Conservation (phyloP, 2,113 vertebrate species). For the Chiloscyllium plagiosum region DNA sequence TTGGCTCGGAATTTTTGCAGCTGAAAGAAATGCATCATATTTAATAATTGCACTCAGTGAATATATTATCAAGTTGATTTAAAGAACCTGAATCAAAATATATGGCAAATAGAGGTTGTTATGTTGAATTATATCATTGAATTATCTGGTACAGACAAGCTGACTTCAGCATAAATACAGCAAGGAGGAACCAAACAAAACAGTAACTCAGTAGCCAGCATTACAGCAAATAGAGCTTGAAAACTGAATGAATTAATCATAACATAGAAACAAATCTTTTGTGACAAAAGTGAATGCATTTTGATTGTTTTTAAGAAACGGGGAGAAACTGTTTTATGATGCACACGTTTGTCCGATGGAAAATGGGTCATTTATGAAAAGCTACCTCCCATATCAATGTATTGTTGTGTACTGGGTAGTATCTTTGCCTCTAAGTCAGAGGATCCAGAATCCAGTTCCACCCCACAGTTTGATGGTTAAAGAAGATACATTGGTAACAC, state of each 20-base stretch:
- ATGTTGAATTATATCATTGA: neutral
- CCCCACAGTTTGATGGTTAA: neutral
- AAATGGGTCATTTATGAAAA: neutral
- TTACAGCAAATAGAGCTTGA: neutral
- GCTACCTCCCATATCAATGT: neutral
- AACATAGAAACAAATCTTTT: neutral
- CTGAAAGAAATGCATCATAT: slow-evolving; percentile 7
- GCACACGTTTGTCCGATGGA: neutral
- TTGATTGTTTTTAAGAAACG: neutral
- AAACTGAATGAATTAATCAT: neutral
- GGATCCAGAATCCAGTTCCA: no score
- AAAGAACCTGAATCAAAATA: slow-evolving; percentile 22
- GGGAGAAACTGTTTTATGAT: neutral
- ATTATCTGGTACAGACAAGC: neutral
- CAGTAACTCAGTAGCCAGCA: neutral
- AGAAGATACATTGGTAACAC: neutral
- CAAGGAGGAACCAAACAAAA: neutral
- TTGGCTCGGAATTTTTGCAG: neutral
- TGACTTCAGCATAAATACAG: neutral
- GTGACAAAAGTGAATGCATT: neutral
- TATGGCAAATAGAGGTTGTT: neutral
- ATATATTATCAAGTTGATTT: slow-evolving; percentile 13
- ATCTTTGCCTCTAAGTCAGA: neutral
- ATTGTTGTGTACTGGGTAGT: neutral
- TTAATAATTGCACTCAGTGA: neutral